Percentiles rank a stretch among this genome's conserved stretches.
Evolutionary conservation across 2,113 vertebrate genomes (phyloP).

Genomic region (Muntiacus muntjak): DNA sequence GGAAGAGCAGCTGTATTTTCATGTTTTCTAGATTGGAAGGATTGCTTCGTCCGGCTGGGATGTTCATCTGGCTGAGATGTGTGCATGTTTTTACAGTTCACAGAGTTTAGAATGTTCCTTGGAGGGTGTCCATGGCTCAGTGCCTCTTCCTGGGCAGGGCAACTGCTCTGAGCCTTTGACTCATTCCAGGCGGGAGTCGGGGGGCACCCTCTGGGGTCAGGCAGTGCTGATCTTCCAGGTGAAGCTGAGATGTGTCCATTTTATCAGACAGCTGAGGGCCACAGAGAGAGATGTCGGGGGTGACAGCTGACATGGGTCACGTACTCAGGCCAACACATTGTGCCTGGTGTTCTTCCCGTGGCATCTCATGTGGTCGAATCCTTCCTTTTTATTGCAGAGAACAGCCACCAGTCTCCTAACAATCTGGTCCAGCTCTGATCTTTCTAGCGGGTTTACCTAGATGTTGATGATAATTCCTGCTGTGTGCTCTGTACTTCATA

Average conservation of each 20-base stretch:
- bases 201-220: neutral
- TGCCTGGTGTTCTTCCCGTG: neutral
- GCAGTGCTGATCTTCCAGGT: neutral
- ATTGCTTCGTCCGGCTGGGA: neutral
- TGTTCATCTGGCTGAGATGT: neutral
- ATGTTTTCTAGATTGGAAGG: neutral
- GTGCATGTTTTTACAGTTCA: neutral
- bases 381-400: neutral
- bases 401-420: neutral
- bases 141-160: neutral
- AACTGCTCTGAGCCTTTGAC: neutral
- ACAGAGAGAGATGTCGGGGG: neutral
- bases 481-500: neutral
- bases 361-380: accelerated
- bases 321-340: accelerated
- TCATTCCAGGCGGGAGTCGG: neutral
- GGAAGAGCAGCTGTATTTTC: constrained; percentile 29
- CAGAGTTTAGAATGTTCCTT: neutral
- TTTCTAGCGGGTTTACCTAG: neutral
- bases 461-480: too few relatives aligned
- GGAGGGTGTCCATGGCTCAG: neutral
- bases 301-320: neutral
- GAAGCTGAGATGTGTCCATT: neutral
- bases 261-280: neutral
- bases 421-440: neutral